Conservation (phyloP, 2,797 vertebrate genomes). For the Phyllotis vaccarum region DNA sequence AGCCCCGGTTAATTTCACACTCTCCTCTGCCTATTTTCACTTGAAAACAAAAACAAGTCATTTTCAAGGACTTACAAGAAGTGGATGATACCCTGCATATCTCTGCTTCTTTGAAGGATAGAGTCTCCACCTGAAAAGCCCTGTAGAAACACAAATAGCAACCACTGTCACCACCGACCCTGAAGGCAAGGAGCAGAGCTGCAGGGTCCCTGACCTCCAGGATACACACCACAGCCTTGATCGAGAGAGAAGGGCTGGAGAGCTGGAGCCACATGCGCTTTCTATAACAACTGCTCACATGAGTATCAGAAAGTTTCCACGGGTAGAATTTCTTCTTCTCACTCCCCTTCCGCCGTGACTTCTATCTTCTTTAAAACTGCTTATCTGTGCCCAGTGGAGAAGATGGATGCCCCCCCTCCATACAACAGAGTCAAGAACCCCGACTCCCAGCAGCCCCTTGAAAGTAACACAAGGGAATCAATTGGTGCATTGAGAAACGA, state of each 20-base stretch:
- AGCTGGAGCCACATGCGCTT: constrained; percentile 57
- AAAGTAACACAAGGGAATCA: neutral
- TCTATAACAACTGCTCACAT: constrained; percentile 36
- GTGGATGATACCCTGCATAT: neutral
- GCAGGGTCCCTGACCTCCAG: neutral
- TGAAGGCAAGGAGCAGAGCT: neutral
- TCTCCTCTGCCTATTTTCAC: constrained; percentile 36
- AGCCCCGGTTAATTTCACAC: constrained; percentile 42
- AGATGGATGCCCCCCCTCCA: constrained; percentile 9
- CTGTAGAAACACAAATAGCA: neutral
- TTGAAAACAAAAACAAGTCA: constrained; percentile 42
- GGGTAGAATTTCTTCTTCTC: constrained; percentile 27
- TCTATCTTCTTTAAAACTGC: neutral
- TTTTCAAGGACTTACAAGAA: neutral
- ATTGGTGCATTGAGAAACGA: neutral
- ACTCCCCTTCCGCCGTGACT: neutral
- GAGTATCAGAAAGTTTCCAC: constrained; percentile 22
- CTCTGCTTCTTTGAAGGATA: constrained; percentile 42
- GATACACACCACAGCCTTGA: neutral
- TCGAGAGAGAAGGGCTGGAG: constrained; percentile 50
- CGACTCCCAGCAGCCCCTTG: neutral
- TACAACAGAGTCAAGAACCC: neutral
- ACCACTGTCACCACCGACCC: no score
- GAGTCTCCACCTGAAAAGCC: neutral
- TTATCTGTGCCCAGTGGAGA: neutral